Evolutionary conservation across 2,797 vertebrate genomes (phyloP).

Genomic region (Lophius americanus): DNA sequence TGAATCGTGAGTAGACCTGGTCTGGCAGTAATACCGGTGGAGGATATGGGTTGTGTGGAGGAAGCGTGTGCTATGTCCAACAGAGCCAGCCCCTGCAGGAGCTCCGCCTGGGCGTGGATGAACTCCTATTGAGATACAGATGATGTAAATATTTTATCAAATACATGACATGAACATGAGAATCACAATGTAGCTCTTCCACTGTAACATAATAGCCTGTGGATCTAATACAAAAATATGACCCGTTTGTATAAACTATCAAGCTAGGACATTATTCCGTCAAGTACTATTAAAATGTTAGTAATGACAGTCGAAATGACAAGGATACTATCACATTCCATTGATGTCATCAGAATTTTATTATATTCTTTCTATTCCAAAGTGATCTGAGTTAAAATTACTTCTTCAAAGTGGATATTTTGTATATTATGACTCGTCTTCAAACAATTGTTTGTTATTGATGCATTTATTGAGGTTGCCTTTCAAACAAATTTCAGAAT

Average conservation of each 20-base stretch:
- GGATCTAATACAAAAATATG: neutral
- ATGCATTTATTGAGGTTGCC: neutral
- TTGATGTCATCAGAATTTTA: neutral
- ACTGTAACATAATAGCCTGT: neutral
- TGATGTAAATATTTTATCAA: neutral
- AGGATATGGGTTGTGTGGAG: conserved; percentile 55
- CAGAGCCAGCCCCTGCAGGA: conserved; percentile 50
- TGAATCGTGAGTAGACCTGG: conserved; percentile 75
- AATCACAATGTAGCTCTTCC: neutral
- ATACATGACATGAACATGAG: neutral
- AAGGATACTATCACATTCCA: neutral
- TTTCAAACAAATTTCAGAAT: neutral
- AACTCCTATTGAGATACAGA: conserved; percentile 19
- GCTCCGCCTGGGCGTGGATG: conserved; percentile 20
- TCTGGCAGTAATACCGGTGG: conserved; percentile 49
- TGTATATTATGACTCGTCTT: neutral
- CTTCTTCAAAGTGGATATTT: neutral
- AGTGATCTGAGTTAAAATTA: neutral
- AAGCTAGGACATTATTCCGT: too few species aligned
- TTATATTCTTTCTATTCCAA: neutral
- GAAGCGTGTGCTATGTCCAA: conserved; percentile 66
- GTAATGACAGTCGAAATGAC: neutral
- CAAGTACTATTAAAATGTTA: neutral
- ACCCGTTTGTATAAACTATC: too few species aligned
- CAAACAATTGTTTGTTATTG: neutral